Base-by-base conservation (phyloP, 1,140 invertebrate genomes). In the Leptinotarsa lineolata region DNA sequence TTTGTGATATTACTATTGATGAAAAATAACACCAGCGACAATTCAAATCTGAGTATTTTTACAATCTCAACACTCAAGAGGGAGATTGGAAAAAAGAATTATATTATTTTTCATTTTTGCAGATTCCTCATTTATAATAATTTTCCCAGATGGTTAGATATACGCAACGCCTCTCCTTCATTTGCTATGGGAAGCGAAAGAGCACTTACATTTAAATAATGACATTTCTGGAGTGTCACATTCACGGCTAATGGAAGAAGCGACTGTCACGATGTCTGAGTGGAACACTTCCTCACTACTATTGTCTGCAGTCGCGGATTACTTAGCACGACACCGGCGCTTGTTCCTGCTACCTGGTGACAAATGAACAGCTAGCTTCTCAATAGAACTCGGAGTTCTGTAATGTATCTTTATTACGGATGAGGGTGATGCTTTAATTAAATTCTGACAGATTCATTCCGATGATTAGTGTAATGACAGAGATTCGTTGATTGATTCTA, bases 161-260 rank as follows among this genome's bases (percentile, higher is more conserved):
- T 54, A 54, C 16, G 16, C 6, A 54, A n/a, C 48, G n/a, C n/a
- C 15, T 54, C n/a, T 54, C 6, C 48, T 54, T 54, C 48, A n/a
- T 54, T 18, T 13, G 48, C 48, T 18, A 54, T 54, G n/a, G n/a
- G n/a, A 16, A 54, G 48, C 48, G 48, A 54, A n/a, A 54, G 48
- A 54, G 48, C 48, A 54, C 48, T 54, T 3, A 18, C 48, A 54
- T 54, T 54, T 54, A 54, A 54, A 54, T 54, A 54, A 54, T 54
- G 48, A 54, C 48, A 54, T 54, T 54, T 54, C 48, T 54, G 6
- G 48, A 54, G 48, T 54, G 48, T 54, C 48, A 54, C 48, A 54
- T 54, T 54, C 48, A 54, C 48, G 48, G 48, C 48, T 54, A 54
- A 54, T 54, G 48, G 48, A 54, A 54, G 48, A 54, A 54, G 48